phyloP scores from a whole-genome alignment of 2,797 vertebrate genomes.

The Leuciscus waleckii region DNA sequence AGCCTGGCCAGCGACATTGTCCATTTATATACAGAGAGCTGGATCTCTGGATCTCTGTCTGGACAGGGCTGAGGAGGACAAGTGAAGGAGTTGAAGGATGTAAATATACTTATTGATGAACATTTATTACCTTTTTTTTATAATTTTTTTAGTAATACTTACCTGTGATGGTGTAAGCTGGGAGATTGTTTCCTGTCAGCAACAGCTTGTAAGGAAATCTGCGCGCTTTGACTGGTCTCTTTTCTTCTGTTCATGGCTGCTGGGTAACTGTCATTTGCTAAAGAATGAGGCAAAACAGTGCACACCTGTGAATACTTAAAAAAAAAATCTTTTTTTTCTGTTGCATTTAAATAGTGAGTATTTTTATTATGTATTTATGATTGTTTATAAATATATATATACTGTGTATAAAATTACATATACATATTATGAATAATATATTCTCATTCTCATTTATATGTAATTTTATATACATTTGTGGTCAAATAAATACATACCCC shows the following conservation, averaged over 20 bases:
- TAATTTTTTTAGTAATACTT: not conserved
- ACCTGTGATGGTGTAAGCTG: slow-evolving; percentile 45
- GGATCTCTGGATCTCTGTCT: slow-evolving; percentile 56
- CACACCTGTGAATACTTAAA: not conserved
- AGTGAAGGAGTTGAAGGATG: not conserved
- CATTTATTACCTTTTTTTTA: not conserved
- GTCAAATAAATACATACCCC: not conserved
- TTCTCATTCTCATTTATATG: not conserved
- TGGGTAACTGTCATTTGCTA: slow-evolving; percentile 35
- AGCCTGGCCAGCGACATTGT: slow-evolving; percentile 82
- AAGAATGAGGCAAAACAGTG: not conserved
- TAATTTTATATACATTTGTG: not conserved
- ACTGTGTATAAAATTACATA: not conserved
- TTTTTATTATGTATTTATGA: not conserved
- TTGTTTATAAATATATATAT: not conserved
- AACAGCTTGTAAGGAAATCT: slow-evolving; percentile 34
- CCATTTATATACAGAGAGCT: slow-evolving; percentile 75
- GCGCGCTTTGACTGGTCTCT: not conserved
- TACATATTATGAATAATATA: not conserved
- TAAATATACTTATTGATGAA: not conserved
- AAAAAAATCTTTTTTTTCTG: no score
- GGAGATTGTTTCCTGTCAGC: slow-evolving; percentile 4
- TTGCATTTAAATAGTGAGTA: no score
- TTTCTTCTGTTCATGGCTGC: slow-evolving; percentile 30
- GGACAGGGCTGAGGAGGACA: slow-evolving; percentile 42